Evolutionary conservation across 2,113 vertebrate genomes (phyloP).

Genomic region (Saguinus imperator): DNA sequence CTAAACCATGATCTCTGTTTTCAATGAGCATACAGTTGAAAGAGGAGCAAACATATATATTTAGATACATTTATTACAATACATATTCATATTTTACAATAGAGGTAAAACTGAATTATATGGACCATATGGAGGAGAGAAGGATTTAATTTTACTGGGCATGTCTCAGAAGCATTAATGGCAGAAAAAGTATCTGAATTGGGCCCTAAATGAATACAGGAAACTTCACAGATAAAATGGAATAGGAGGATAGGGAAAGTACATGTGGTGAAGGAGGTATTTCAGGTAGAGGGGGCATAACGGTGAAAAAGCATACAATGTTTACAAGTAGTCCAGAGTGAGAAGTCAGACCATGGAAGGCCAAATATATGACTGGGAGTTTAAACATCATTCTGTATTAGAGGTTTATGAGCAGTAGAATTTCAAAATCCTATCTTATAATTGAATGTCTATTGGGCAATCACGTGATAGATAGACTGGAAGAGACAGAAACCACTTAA

Average conservation of each 20-base stretch:
- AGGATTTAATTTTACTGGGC: conserved; percentile 21
- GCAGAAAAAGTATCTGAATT: neutral
- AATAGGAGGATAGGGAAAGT: neutral
- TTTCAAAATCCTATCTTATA: neutral
- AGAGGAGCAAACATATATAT: neutral
- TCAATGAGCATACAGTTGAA: neutral
- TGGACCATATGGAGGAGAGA: neutral
- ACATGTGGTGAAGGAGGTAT: neutral
- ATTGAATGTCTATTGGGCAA: neutral
- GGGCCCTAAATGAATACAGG: neutral
- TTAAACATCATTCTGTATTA: neutral
- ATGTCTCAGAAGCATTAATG: neutral
- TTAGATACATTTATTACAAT: neutral
- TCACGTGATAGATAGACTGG: neutral
- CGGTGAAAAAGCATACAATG: neutral
- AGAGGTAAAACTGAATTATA: conserved; percentile 7
- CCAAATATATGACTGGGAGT: neutral
- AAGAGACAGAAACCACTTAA: neutral
- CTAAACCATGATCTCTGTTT: neutral
- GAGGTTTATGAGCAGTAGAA: neutral
- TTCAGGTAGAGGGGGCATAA: neutral
- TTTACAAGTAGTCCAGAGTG: neutral
- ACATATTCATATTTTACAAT: neutral
- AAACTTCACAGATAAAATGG: neutral
- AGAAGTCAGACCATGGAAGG: neutral